Evolutionary conservation across 2,113 vertebrate genomes (phyloP), one percentile per base, ranked within the genome.

Genomic region (Henicopernis longicauda): DNA sequence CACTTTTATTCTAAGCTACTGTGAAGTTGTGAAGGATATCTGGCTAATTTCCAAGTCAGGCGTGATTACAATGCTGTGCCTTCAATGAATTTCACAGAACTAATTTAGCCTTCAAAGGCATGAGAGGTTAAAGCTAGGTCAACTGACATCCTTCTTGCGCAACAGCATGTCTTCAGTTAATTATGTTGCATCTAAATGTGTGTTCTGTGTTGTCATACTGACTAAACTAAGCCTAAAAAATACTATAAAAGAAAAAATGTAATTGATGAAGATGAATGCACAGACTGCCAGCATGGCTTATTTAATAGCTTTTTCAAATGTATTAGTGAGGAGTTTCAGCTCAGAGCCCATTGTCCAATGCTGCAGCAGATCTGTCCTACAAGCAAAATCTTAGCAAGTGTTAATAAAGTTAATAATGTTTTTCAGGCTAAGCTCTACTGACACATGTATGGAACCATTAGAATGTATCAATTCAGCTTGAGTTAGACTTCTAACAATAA

Each of bases 71-170:
- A 50, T 94, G 29, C 66, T 82, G 21, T 70, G 66, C 42, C 73
- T 97, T 95, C 95, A 87, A 73, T 47, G 66, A 84, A 90, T 95
- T 93, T 90, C 74, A 63, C 67, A 87, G 45, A 90, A 95, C 86
- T 93, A 95, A 97, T 96, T 97, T 92, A 95, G 83, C 47, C 79
- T 96, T 95, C 91, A 90, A 86, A 96, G 76, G 65, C 82, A 84
- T 17, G 63, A 84, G 89, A 82, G 88, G 87, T 90, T 92, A 95
- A 86, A 97, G 69, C 72, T 55, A 80, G 93, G 95, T 97, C 97
- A 97, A 4, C 90, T 91, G 89, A 63, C 91, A 95, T 86, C 90
- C 63, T 65, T 85, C 78, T 87, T 80, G 66, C 7, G 2, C 82
- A 67, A 92, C 69, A 90, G 59, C 32, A 4, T 55, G 69, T 84